Evolutionary conservation across 2,797 vertebrate species (phyloP).

Genomic region (Huso huso): DNA sequence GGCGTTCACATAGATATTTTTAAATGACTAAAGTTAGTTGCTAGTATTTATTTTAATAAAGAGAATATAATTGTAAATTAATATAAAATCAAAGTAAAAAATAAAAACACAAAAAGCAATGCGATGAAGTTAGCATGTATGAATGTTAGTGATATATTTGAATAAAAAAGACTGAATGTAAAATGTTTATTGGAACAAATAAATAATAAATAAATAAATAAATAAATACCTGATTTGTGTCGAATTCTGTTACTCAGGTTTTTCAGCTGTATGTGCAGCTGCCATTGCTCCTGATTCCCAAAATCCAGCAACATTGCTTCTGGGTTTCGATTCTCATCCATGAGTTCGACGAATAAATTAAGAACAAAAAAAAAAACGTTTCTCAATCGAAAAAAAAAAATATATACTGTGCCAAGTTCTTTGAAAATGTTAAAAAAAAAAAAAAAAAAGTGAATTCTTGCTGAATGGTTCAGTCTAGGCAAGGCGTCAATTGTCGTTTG

Average conservation of each 20-base stretch:
- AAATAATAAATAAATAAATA: background rate
- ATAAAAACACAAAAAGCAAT: background rate
- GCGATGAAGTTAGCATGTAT: too few relatives aligned
- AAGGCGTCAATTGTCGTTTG: background rate
- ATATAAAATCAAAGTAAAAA: background rate
- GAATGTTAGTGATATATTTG: too few relatives aligned
- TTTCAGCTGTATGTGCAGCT: background rate
- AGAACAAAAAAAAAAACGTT: too few relatives aligned
- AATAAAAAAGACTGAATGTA: too few relatives aligned
- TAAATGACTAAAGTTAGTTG: too few relatives aligned
- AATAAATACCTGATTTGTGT: background rate
- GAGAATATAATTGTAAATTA: too few relatives aligned
- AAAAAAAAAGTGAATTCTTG: too few relatives aligned
- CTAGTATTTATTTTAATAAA: too few relatives aligned
- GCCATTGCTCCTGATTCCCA: background rate
- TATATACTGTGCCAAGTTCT: background rate
- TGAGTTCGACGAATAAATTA: background rate
- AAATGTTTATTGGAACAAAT: background rate
- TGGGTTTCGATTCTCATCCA: background rate
- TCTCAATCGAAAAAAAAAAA: background rate
- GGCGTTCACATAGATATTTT: too few relatives aligned
- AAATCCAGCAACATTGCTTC: background rate
- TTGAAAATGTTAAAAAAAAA: background rate
- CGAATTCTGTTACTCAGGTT: background rate
- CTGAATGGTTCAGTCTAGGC: background rate